Evolutionary conservation across 2,797 vertebrate genomes (phyloP).

Genomic region (Otolemur crassicaudatus): DNA sequence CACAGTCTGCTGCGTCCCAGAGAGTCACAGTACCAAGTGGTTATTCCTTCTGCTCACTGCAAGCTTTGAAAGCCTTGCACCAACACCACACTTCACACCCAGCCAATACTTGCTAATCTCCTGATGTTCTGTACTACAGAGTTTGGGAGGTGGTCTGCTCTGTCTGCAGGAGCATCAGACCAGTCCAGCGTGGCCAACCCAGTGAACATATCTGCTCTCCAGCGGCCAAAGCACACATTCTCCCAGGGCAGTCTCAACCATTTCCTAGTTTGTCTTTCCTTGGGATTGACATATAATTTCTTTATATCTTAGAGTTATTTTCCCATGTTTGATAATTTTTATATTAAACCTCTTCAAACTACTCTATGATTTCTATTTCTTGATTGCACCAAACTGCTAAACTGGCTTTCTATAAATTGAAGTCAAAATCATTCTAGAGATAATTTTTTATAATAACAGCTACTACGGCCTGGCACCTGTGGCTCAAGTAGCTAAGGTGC

Average conservation of each 20-base stretch:
- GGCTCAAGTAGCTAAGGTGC: too few relatives aligned
- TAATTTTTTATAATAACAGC: background rate
- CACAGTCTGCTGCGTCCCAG: background rate
- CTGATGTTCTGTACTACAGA: background rate
- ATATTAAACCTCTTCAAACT: background rate
- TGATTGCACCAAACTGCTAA: background rate
- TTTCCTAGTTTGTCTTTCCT: background rate
- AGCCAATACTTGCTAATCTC: background rate
- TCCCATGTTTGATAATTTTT: background rate
- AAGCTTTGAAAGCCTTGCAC: background rate
- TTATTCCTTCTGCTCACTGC: background rate
- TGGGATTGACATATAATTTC: background rate
- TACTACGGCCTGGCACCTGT: background rate
- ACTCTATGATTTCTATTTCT: background rate
- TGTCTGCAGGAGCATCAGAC: too few relatives aligned
- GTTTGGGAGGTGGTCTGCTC: fast-evolving
- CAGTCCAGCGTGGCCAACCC: background rate
- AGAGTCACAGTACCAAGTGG: background rate
- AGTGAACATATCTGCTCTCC: background rate
- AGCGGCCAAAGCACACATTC: background rate
- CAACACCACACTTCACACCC: too few relatives aligned
- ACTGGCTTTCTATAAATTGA: background rate
- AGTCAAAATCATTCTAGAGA: background rate
- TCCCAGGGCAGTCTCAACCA: background rate
- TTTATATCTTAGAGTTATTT: background rate